phyloP scores from a whole-genome alignment of 2,888 invertebrate species.

The Chaitophorus viminalis region DNA sequence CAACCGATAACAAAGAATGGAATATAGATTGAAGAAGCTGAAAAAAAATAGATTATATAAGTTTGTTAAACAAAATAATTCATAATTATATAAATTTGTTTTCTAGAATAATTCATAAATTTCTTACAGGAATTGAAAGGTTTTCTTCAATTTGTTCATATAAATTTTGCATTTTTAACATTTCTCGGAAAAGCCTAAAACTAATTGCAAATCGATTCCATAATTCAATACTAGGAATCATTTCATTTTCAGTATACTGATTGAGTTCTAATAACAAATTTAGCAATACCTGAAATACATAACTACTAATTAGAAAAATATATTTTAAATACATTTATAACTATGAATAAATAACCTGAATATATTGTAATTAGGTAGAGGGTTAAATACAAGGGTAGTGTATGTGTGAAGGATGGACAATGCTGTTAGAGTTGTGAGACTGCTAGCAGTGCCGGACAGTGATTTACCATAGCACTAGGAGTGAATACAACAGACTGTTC shows the following conservation, averaged over 20 bases:
- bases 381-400: no score
- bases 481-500: no score
- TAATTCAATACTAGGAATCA: neutral
- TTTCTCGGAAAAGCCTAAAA: constrained; percentile 44
- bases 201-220: constrained; percentile 25
- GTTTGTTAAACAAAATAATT: neutral
- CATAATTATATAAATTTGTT: neutral
- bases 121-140: constrained; percentile 38
- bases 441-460: no score
- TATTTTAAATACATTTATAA: no score
- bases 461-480: no score
- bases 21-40: constrained; percentile 50
- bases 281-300: constrained; percentile 32
- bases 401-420: no score
- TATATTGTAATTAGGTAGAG: neutral
- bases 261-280: neutral
- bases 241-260: constrained; percentile 3
- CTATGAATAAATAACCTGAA: no score
- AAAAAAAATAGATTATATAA: constrained; percentile 27
- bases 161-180: constrained; percentile 31
- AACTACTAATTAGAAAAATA: neutral
- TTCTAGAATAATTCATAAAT: neutral
- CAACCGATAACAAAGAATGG: constrained; percentile 31
- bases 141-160: constrained; percentile 48
- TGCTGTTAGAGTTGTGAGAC: no score